Conservation (phyloP, 2,888 invertebrate species). For the Xanthorhoe designata region DNA sequence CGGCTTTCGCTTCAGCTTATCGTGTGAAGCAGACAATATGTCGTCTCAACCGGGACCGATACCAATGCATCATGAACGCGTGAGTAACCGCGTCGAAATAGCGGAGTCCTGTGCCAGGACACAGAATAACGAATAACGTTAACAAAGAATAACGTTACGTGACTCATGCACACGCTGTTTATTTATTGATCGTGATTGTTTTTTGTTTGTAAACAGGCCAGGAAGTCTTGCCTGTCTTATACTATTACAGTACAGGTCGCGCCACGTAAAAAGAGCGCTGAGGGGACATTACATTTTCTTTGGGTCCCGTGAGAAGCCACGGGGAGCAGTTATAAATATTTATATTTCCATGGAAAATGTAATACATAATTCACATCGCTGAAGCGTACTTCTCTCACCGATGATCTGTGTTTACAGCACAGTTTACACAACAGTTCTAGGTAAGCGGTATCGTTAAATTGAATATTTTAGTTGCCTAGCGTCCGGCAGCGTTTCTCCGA, state of each 20-base stretch:
- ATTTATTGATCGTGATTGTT: conserved; percentile 44
- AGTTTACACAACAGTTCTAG: conserved; percentile 14
- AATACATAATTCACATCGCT: neutral
- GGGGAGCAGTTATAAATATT: no score
- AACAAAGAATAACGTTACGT: no score
- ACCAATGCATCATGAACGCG: conserved; percentile 62
- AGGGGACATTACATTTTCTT: no score
- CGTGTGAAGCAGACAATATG: conserved; percentile 47
- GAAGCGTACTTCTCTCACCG: neutral
- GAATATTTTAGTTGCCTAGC: conserved; percentile 43
- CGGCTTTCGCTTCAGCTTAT: conserved; percentile 20
- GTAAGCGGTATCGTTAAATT: conserved; percentile 50
- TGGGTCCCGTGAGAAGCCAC: no score
- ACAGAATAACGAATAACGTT: conserved; percentile 47
- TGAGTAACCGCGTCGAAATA: conserved; percentile 70
- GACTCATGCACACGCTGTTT: conserved; percentile 41
- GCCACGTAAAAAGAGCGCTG: no score
- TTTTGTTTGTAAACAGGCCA: conserved; percentile 37
- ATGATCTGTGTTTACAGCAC: conserved; percentile 1
- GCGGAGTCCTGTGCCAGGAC: conserved; percentile 73
- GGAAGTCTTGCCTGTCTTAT: conserved; percentile 10
- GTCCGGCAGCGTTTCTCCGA: conserved; percentile 54
- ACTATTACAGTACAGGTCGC: no score
- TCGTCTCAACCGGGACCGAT: conserved; percentile 54
- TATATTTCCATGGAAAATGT: neutral